Percentiles rank a stretch among this genome's conserved stretches.
These are phyloP conservation scores for Agrotis puta DNA, from an alignment of 2,888 invertebrate species.

Conservation along the genomic window DNA sequence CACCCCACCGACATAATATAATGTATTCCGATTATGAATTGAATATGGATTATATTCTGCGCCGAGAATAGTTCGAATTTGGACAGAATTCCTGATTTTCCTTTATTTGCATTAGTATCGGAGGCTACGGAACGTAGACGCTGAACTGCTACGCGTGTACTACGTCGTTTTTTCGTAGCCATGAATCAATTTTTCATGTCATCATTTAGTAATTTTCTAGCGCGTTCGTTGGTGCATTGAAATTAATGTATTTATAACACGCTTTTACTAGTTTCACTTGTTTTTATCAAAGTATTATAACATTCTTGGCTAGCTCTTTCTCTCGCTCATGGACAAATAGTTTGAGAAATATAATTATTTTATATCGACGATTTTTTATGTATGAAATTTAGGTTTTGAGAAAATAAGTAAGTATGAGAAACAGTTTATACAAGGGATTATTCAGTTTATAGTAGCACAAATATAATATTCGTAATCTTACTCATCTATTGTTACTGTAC, in stretches of 20 bases:
- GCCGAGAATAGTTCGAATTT: slow-evolving; percentile 56
- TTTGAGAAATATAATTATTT: neutral
- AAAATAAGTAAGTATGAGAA: neutral
- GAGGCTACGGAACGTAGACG: slow-evolving; percentile 45
- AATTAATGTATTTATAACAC: slow-evolving; percentile 5
- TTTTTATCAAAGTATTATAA: too few species aligned
- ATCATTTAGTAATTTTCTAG: slow-evolving; percentile 4
- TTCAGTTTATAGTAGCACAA: neutral
- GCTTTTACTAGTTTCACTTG: slow-evolving; percentile 5
- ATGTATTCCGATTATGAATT: slow-evolving; percentile 68
- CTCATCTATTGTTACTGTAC: slow-evolving; percentile 3
- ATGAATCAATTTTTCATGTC: slow-evolving; percentile 10
- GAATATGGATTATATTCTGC: slow-evolving; percentile 62
- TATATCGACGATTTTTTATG: neutral
- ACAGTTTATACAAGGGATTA: slow-evolving; percentile 4
- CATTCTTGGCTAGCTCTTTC: too few species aligned
- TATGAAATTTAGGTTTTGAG: neutral
- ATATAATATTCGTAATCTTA: neutral
- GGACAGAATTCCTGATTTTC: slow-evolving; percentile 56
- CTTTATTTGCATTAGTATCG: slow-evolving; percentile 51
- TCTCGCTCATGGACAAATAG: neutral
- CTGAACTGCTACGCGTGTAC: slow-evolving; percentile 32
- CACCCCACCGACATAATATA: slow-evolving; percentile 55
- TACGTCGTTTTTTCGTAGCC: slow-evolving; percentile 45
- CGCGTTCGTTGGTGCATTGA: neutral